Evolutionary conservation across 2,797 vertebrate species (phyloP).

Genomic region (Apodemus agrarius): DNA sequence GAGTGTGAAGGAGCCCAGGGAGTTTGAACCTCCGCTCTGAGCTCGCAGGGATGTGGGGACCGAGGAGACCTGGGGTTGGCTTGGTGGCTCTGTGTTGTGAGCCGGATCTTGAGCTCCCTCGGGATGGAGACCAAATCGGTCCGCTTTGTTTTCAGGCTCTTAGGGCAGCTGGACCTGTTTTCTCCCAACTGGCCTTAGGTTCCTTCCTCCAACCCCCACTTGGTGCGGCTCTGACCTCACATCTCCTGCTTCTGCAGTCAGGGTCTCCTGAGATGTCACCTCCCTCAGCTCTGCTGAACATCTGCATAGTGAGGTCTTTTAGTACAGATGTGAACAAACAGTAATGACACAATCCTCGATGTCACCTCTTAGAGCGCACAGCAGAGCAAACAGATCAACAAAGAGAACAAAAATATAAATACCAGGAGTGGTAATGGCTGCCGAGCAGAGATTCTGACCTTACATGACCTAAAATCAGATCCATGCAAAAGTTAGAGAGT

Average conservation of each 20-base stretch:
- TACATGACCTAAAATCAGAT: background rate
- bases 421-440: background rate
- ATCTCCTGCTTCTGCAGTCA: too few relatives aligned
- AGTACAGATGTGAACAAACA: too few relatives aligned
- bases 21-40: fast-evolving
- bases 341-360: background rate
- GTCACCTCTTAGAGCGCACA: background rate
- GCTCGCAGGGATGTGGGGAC: background rate
- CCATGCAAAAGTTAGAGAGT: too few relatives aligned
- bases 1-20: background rate
- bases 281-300: background rate
- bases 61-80: background rate
- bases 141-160: background rate
- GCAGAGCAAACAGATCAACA: background rate
- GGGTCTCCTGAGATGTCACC: too few relatives aligned
- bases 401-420: background rate
- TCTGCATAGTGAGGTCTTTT: background rate
- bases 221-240: background rate
- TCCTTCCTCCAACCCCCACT: background rate
- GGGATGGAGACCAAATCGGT: background rate
- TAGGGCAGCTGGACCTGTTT: too few relatives aligned
- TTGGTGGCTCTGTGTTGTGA: too few relatives aligned
- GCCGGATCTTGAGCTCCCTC: background rate
- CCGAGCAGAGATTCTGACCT: background rate
- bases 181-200: background rate